Base-by-base conservation (phyloP, 2,888 invertebrate species). In the Urechis unicinctus region DNA sequence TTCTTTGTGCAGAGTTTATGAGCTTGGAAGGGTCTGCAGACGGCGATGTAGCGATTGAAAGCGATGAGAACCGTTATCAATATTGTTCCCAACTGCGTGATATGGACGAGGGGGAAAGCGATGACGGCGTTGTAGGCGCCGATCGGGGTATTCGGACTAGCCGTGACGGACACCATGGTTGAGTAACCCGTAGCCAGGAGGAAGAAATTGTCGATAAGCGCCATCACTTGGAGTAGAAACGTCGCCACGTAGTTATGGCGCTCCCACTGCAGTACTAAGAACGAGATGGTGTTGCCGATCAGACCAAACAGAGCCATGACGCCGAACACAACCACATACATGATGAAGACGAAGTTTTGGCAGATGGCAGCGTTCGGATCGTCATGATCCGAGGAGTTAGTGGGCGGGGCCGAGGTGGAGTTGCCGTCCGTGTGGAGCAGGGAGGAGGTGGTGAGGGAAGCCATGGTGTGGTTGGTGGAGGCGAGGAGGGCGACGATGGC, bases 1-100 rank as follows among this genome's bases (percentile, higher is more conserved):
- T 46, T 53, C 42, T 59, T 50, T 3, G 61, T 61, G 55, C 62
- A 64, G 22, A 58, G 53, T 43, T 42, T 49, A 25, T 54, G 53
- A 2, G 65, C 64, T 47, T 57, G 55, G 58, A 65, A 65, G 5
- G 65, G 65, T 45, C 53, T 48, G 47, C 65, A 65, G 41, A 65
- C 63, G 49, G 65, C 65, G 31, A 65, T 57, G 59, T 60, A 65
- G 42, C 65, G 59, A 53, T 65, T 65, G 45, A 60, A 55, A 5
- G 65, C 62, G 44, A 65, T 61, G 26, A 65, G 60, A 17, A 65
- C 65, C 1, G 64, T 65, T 42, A 65, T 61, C 65, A 64, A 65
- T 9, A 65, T 58, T 1, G 65, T 65, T 22, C 49, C 50, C 52
- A 65, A 48, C 58, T 65, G 65, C 0, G 65, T 60, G 42, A 61